These are phyloP conservation scores for Lota lota DNA, from an alignment of 2,113 vertebrate genomes.

Conservation along the genomic window DNA sequence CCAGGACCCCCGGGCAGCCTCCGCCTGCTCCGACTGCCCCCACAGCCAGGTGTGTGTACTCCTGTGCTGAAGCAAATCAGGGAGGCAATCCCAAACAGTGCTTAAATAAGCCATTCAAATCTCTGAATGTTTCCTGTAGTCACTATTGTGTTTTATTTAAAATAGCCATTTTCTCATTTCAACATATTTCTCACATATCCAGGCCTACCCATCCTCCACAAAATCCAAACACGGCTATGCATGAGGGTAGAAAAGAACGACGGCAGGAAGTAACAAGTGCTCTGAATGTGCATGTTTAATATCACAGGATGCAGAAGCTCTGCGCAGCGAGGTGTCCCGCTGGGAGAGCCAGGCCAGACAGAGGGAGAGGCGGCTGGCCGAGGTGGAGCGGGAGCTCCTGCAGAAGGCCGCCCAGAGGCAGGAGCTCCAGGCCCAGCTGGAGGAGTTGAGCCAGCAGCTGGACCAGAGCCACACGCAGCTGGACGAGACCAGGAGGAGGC, in stretches of 20 bases:
- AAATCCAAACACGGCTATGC: too few relatives aligned
- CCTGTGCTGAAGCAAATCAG: too few relatives aligned
- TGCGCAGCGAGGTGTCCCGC: constrained; percentile 51
- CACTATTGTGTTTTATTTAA: too few relatives aligned
- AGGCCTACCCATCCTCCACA: too few relatives aligned
- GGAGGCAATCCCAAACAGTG: too few relatives aligned
- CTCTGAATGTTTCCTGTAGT: too few relatives aligned
- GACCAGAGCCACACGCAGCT: constrained; percentile 70
- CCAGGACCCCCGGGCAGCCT: constrained; percentile 25
- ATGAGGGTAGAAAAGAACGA: too few relatives aligned
- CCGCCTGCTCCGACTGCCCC: constrained; percentile 64
- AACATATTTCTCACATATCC: too few relatives aligned
- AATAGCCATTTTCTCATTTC: too few relatives aligned
- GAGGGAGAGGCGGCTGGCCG: constrained; percentile 72
- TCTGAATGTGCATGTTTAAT: not conserved
- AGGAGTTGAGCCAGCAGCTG: constrained; percentile 69
- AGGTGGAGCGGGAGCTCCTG: constrained; percentile 77
- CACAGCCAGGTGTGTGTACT: constrained; percentile 76
- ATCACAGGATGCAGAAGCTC: constrained; percentile 47
- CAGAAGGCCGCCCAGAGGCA: constrained; percentile 69
- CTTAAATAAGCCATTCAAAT: too few relatives aligned
- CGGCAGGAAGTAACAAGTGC: too few relatives aligned
- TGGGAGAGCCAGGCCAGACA: constrained; percentile 73
- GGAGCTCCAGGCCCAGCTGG: constrained; percentile 78
- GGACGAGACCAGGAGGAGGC: constrained; percentile 77